Percentiles rank a stretch among this genome's conserved stretches.
Evolutionary conservation across 2,113 vertebrate species (phyloP).

Genomic region (Trematomus loennbergii): DNA sequence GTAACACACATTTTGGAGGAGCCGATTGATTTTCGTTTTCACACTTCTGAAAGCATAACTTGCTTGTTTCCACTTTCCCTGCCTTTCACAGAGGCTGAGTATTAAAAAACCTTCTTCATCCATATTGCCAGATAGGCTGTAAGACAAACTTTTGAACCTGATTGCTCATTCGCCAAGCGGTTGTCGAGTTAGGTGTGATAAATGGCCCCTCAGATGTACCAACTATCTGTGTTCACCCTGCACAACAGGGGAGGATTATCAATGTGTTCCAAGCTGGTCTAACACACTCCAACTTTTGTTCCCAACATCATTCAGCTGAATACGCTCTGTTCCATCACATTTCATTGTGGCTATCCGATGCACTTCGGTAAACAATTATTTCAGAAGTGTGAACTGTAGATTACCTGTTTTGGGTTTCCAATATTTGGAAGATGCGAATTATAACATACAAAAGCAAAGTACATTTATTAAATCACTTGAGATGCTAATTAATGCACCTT

Average conservation of each 20-base stretch:
- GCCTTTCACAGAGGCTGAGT: slow-evolving; percentile 21
- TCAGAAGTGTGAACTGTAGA: no score
- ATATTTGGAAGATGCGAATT: no score
- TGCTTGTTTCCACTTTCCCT: slow-evolving; percentile 34
- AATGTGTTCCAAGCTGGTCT: slow-evolving; percentile 48
- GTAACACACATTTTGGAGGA: slow-evolving; percentile 39
- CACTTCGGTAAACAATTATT: neutral
- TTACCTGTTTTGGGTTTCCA: no score
- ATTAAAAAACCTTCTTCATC: slow-evolving; percentile 33
- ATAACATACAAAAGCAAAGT: no score
- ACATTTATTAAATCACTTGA: no score
- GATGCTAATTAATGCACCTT: no score
- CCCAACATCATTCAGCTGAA: slow-evolving; percentile 34
- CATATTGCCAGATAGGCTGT: slow-evolving; percentile 22
- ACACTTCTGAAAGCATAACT: slow-evolving; percentile 47
- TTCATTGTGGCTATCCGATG: neutral
- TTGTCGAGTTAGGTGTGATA: slow-evolving; percentile 52
- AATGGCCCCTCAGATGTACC: slow-evolving; percentile 48
- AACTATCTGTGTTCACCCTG: slow-evolving; percentile 46
- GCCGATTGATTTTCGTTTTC: slow-evolving; percentile 55
- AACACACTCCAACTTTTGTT: slow-evolving; percentile 57
- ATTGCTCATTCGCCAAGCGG: slow-evolving; percentile 45
- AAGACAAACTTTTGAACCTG: slow-evolving; percentile 32
- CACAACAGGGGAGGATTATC: slow-evolving; percentile 53
- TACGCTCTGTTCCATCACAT: slow-evolving; percentile 44